Evolutionary conservation across 2,797 vertebrate species (phyloP), one percentile per base, ranked within the genome.

Genomic region (Craterocephalus amniculus): DNA sequence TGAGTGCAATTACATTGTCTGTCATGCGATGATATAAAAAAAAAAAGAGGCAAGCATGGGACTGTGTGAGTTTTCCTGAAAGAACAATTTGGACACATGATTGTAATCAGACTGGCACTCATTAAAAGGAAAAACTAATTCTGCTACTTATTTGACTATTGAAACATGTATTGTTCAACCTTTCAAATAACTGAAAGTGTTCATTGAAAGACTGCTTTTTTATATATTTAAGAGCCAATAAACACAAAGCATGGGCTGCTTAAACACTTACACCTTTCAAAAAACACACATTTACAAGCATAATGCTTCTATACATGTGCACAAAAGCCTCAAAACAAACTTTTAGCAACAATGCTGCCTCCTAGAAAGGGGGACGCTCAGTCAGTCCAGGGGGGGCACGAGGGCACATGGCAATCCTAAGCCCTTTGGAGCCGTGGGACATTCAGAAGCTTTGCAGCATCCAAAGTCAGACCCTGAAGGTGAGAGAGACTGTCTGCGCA

Each of bases 381-480:
- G 57, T 68, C 59, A 51, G 36, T 68, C 67, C 49, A 60, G 79
- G 70, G 79, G 70, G 70, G 81, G 76, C 70, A 68, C 18, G 32
- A 52, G 74, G 78, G 48, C 73, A 71, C 61, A 82, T 45, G 72
- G 70, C 16, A 74, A 67, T 59, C 67, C 63, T 84, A 75, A 91
- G 80, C 85, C 72, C 69, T 81, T 72, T 81, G 78, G 86, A 90
- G 88, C 78, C 80, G 74, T 72, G 29, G 73, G 81, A 87, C 80
- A 83, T 78, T 79, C 72, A 72, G 66, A 83, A 75, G 69, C 62
- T 70, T 31, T 22, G 65, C 68, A 73, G 16, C 67, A 77, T 51
- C 74, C 74, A 60, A 81, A 83, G 74, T 72, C 57, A 70, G 65
- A 69, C 65, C 78, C 76, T 76, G 63, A 85, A 87, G 84, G 78